Percentiles rank a stretch among this genome's conserved stretches.
Conservation (phyloP, 2,888 invertebrate species). For the Tupiocoris notatus region DNA sequence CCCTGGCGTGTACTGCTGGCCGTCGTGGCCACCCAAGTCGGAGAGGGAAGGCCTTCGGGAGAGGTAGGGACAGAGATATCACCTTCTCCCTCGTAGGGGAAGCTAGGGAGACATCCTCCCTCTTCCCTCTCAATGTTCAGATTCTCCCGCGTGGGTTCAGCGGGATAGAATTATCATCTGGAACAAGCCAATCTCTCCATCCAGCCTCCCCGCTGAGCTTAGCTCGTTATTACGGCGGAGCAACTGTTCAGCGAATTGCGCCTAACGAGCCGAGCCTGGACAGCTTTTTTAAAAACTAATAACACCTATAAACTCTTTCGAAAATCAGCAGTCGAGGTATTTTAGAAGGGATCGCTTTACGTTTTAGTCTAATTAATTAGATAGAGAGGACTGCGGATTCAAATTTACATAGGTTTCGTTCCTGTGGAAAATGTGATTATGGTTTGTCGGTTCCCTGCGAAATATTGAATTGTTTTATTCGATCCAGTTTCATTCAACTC, state of each 20-base stretch:
- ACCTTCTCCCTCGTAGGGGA: background rate
- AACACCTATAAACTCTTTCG: no score
- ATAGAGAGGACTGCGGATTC: no score
- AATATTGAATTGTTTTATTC: no score
- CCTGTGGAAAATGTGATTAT: no score
- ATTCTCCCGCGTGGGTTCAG: background rate
- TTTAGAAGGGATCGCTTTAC: no score
- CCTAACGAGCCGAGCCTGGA: background rate
- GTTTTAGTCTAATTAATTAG: no score
- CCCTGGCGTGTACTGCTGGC: background rate
- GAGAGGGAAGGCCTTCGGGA: background rate
- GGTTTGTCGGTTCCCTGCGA: no score
- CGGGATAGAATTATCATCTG: slow-evolving; percentile 49
- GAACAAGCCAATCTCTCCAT: slow-evolving; percentile 49
- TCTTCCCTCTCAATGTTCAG: background rate
- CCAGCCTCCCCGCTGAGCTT: background rate
- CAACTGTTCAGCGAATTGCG: background rate
- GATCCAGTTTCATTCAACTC: no score
- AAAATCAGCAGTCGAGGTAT: no score
- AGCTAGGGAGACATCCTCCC: no score
- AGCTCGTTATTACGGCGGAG: background rate
- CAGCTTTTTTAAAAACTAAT: background rate
- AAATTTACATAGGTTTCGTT: no score
- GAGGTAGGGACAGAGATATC: slow-evolving; percentile 3
- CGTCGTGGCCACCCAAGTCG: slow-evolving; percentile 20